phyloP scores from a whole-genome alignment of 2,113 vertebrate species.

The Triplophysa dalaica region DNA sequence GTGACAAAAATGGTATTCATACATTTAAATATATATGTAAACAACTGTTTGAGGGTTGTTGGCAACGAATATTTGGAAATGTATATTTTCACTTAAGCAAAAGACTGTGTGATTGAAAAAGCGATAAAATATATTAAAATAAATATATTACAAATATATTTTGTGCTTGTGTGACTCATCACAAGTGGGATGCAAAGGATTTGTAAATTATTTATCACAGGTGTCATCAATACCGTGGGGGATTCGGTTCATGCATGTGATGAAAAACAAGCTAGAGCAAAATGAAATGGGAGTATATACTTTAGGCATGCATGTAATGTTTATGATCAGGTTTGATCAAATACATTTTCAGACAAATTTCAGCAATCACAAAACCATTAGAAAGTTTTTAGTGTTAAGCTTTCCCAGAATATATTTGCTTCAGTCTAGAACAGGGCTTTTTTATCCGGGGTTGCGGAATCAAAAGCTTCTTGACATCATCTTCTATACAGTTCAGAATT shows the following conservation, averaged over 20 bases:
- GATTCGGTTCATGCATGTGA: background rate
- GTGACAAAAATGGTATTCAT: too few relatives aligned
- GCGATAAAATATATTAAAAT: too few relatives aligned
- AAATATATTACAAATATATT: background rate
- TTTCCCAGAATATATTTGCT: background rate
- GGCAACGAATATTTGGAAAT: too few relatives aligned
- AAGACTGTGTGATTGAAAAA: too few relatives aligned
- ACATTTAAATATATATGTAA: too few relatives aligned
- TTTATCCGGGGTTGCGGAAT: too few relatives aligned
- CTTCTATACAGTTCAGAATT: background rate
- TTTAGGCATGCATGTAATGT: too few relatives aligned
- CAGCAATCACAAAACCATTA: background rate
- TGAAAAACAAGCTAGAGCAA: constrained; percentile 15
- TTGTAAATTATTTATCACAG: constrained; percentile 15
- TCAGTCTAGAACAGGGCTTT: background rate
- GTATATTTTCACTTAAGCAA: too few relatives aligned
- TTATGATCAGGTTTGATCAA: background rate
- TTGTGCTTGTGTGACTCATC: background rate
- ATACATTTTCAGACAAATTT: background rate
- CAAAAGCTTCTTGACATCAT: background rate
- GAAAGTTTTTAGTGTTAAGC: background rate
- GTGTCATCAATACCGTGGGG: constrained; percentile 4
- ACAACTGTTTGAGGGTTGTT: too few relatives aligned
- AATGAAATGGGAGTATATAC: constrained; percentile 3
- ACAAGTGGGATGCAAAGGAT: background rate